Conservation (phyloP, 2,888 invertebrate genomes). For the Papilio gigon region DNA sequence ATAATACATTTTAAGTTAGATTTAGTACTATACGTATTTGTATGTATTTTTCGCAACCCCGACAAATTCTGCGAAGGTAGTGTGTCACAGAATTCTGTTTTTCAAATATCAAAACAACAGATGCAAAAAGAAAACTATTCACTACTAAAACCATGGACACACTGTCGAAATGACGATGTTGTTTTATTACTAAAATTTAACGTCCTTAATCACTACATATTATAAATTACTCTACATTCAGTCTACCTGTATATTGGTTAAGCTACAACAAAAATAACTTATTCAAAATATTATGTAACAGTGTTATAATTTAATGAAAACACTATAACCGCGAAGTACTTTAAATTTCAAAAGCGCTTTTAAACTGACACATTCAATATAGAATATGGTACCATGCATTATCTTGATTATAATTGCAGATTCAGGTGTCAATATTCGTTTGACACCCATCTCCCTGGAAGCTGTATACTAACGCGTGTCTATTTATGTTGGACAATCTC, state of each 20-base stretch:
- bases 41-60: too few species aligned
- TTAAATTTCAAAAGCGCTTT: slow-evolving; percentile 15
- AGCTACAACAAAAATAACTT: not conserved
- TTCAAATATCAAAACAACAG: too few species aligned
- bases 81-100: too few species aligned
- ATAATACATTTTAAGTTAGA: too few species aligned
- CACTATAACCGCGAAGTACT: not conserved
- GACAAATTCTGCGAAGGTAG: too few species aligned
- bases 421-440: slow-evolving; percentile 4
- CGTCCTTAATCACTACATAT: too few species aligned
- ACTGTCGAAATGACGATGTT: too few species aligned
- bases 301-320: not conserved
- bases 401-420: slow-evolving; percentile 23
- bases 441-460: slow-evolving; percentile 8
- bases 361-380: slow-evolving; percentile 9
- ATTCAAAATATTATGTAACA: not conserved
- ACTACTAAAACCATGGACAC: too few species aligned
- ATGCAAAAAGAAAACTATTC: too few species aligned
- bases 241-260: not conserved
- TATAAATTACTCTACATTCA: not conserved
- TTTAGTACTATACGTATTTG: too few species aligned
- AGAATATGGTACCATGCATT: slow-evolving; percentile 10
- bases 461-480: not conserved
- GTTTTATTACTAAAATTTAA: too few species aligned
- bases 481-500: slow-evolving; percentile 15